These are phyloP conservation scores for Leptopilina syphax DNA, from an alignment of 2,888 invertebrate species.

Conservation along the genomic window DNA sequence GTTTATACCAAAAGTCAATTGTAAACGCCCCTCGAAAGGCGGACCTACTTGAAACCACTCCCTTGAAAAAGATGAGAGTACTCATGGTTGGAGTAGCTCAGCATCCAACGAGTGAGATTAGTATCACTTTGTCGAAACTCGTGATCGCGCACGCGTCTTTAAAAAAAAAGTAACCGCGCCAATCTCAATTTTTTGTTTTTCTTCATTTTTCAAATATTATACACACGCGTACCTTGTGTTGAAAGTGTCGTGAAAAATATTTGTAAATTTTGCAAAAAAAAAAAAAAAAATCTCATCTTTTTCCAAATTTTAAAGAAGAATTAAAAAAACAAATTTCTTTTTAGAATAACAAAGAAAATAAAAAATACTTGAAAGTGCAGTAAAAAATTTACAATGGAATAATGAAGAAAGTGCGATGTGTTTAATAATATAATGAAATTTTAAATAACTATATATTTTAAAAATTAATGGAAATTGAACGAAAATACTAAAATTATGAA, in stretches of 20 bases:
- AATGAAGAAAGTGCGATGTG: too few relatives aligned
- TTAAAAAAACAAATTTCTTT: too few relatives aligned
- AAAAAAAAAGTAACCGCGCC: not conserved
- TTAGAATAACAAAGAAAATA: too few relatives aligned
- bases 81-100: conserved; percentile 37
- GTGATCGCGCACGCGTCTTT: conserved; percentile 59
- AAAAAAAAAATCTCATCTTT: too few relatives aligned
- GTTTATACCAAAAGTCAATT: conserved; percentile 3
- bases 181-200: not conserved
- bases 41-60: conserved; percentile 50
- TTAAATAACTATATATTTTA: too few relatives aligned
- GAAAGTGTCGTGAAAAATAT: not conserved
- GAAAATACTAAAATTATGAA: too few relatives aligned
- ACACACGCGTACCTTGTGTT: not conserved
- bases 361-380: too few relatives aligned
- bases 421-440: too few relatives aligned
- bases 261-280: not conserved
- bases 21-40: conserved; percentile 57
- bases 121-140: conserved; percentile 55
- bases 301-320: too few relatives aligned
- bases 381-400: too few relatives aligned
- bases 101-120: conserved; percentile 8
- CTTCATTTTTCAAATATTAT: not conserved
- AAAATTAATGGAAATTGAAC: too few relatives aligned
- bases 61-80: conserved; percentile 44